phyloP scores from a whole-genome alignment of 1,140 invertebrate species.

The Theocolax elegans region DNA sequence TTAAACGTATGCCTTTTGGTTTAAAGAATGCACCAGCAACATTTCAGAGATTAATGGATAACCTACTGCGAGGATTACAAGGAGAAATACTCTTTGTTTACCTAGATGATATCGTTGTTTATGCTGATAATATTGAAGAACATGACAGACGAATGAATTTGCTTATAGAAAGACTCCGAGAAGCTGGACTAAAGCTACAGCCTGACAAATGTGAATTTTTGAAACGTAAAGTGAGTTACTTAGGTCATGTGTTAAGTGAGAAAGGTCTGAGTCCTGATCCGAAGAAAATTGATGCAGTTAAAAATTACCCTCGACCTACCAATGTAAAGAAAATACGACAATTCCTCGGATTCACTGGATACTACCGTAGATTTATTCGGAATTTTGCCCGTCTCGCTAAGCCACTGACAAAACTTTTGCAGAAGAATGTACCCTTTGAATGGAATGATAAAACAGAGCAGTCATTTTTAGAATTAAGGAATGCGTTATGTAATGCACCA shows the following conservation, averaged over 20 bases:
- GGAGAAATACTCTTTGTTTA: no score
- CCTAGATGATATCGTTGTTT: conserved; percentile 59
- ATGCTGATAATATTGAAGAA: conserved; percentile 51
- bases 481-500: no score
- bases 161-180: neutral
- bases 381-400: neutral
- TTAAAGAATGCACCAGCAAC: no score
- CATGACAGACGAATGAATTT: conserved; percentile 34
- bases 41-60: no score
- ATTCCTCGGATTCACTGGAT: neutral
- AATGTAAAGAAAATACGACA: neutral
- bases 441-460: neutral
- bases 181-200: neutral
- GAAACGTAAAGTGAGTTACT: neutral
- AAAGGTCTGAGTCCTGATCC: neutral
- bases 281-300: no score
- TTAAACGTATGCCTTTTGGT: no score
- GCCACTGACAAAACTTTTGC: neutral
- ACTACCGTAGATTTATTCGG: neutral
- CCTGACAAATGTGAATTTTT: no score
- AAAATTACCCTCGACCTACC: neutral
- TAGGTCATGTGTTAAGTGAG: neutral
- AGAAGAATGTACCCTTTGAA: neutral
- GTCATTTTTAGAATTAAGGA: no score
- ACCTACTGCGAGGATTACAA: no score